Conservation (phyloP, 2,888 invertebrate species). For the Stenurella melanura region DNA sequence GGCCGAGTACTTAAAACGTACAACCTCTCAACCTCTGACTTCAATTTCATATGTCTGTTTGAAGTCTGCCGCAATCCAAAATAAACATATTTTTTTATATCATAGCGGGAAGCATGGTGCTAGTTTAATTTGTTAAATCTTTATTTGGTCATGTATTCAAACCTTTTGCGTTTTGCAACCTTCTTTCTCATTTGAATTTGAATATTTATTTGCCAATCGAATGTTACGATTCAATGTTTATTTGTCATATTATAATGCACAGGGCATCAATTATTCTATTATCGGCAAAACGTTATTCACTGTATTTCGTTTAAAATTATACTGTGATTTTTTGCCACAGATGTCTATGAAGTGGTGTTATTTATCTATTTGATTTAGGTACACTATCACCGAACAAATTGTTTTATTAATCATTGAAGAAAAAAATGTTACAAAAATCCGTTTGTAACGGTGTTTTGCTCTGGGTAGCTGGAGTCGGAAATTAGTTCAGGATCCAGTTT, state of each 20-base stretch:
- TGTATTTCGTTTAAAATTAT: too few species aligned
- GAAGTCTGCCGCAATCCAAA: conserved; percentile 32
- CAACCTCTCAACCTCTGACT: conserved; percentile 2
- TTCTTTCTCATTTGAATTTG: neutral
- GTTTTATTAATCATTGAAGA: too few species aligned
- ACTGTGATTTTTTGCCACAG: too few species aligned
- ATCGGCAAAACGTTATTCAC: too few species aligned
- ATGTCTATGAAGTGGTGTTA: too few species aligned
- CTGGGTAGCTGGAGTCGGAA: too few species aligned
- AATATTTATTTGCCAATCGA: neutral
- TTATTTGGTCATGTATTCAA: neutral
- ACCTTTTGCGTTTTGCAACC: neutral
- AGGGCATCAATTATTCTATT: neutral
- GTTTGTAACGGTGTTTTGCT: too few species aligned
- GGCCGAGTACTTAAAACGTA: neutral
- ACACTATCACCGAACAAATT: too few species aligned
- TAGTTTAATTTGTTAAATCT: neutral
- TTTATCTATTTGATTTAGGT: too few species aligned
- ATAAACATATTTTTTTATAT: conserved; percentile 2
- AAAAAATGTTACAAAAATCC: too few species aligned
- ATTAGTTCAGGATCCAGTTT: too few species aligned
- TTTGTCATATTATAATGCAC: neutral
- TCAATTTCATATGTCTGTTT: conserved; percentile 10
- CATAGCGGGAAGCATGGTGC: neutral
- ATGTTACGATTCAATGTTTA: neutral